phyloP scores from a whole-genome alignment of 92 coral and sea anemone species.

The Bergia puertoricense region DNA sequence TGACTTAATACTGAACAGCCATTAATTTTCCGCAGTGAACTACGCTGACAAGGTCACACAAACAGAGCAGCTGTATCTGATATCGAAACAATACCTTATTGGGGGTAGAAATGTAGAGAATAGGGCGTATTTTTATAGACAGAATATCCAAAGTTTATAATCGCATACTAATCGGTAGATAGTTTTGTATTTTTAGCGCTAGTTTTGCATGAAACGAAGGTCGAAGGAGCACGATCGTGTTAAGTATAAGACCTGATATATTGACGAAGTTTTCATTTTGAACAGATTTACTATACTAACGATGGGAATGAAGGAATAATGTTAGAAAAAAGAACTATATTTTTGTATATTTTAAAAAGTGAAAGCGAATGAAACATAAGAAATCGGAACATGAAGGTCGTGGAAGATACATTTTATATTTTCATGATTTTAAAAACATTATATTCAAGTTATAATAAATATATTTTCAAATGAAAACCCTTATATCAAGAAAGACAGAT shows the following conservation, averaged over 20 bases:
- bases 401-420: neutral
- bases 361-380: neutral
- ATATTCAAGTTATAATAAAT: neutral
- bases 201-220: neutral
- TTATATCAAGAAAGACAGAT: neutral
- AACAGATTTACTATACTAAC: neutral
- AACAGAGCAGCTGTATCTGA: neutral
- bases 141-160: neutral
- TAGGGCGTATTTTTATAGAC: neutral
- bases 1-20: neutral
- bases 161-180: neutral
- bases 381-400: neutral
- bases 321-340: neutral
- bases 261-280: neutral
- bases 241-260: neutral
- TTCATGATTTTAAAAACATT: neutral
- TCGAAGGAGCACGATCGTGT: neutral
- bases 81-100: neutral
- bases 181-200: neutral
- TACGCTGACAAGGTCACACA: neutral
- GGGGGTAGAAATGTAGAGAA: neutral
- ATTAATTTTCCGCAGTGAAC: neutral
- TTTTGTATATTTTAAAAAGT: slow-evolving; percentile 5
- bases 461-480: neutral
- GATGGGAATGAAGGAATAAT: neutral